These are phyloP conservation scores for Drosophila grimshawi DNA, from an alignment of 1,140 invertebrate species.

Conservation along the genomic window DNA sequence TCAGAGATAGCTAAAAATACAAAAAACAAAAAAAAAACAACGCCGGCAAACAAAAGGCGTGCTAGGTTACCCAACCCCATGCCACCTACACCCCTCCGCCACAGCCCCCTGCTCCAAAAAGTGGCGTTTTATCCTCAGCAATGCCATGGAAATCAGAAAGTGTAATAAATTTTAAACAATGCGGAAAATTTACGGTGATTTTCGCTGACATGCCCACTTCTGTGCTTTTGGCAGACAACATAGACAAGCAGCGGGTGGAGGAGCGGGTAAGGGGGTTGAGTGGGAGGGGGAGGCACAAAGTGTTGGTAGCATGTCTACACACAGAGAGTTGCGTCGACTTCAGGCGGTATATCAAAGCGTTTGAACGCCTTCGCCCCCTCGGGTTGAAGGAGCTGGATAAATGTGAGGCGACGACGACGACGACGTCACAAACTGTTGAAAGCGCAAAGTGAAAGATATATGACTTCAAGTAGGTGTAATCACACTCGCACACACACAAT, in stretches of 20 bases:
- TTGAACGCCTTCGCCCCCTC: slow-evolving; percentile 58
- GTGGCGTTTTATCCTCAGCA: slow-evolving; percentile 12
- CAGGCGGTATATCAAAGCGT: slow-evolving; percentile 77
- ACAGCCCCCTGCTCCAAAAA: no score
- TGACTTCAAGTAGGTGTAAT: slow-evolving; percentile 83
- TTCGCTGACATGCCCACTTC: slow-evolving; percentile 82
- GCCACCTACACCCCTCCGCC: not conserved
- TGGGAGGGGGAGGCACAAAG: slow-evolving; percentile 31
- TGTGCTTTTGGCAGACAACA: slow-evolving; percentile 62
- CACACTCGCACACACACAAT: slow-evolving; percentile 56
- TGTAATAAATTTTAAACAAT: slow-evolving; percentile 83
- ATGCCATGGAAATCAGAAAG: slow-evolving; percentile 72
- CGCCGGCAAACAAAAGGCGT: slow-evolving; percentile 71
- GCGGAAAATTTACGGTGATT: slow-evolving; percentile 82
- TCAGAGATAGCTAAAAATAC: slow-evolving; percentile 61
- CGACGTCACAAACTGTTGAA: slow-evolving; percentile 80
- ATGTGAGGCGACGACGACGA: slow-evolving; percentile 58
- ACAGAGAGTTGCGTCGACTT: slow-evolving; percentile 51
- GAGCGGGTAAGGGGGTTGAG: not conserved
- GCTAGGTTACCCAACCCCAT: slow-evolving; percentile 12
- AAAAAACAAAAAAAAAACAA: not conserved
- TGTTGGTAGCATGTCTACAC: slow-evolving; percentile 66
- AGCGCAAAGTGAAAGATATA: slow-evolving; percentile 82
- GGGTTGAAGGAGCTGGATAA: slow-evolving; percentile 43
- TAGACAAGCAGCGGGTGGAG: slow-evolving; percentile 12